Evolutionary conservation across 2,113 vertebrate species (phyloP), one percentile per base, ranked within the genome.

Genomic region (Amphiprion ocellaris): DNA sequence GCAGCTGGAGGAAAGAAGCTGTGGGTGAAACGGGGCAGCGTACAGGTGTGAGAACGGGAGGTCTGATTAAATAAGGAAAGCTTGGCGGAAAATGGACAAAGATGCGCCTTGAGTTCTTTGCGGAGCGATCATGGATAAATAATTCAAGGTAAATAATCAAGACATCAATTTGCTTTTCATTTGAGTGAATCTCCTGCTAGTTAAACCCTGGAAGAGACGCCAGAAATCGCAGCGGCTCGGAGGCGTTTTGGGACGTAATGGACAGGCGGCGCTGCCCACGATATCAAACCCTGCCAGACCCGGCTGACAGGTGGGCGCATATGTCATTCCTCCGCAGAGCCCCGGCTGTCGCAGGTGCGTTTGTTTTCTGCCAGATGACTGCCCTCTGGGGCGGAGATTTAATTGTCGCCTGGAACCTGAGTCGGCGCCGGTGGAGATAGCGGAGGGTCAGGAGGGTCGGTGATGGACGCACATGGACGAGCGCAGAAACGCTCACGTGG

Each of bases 321-420:
- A 50, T 84, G 69, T 77, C 79, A 78, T 70, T 74, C 70, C 82
- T 62, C 77, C 46, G 1, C 89, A 21, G 71, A 60, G 79, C 65
- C n/a, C 46, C 4, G 1, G n/a, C 77, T 46, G 67, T 62, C 67
- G 41, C 87, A 86, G 84, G 87, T 90, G 89, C 30, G 64, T 76
- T 88, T 84, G 89, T 81, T 84, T 84, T 44, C 69, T 74, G 63
- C 75, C 87, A 87, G 75, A 58, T 67, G 59, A 74, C 73, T 58
- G 67, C 83, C 78, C 87, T 77, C 65, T 0, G 62, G 79, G 72
- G 69, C 10, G 70, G 64, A 28, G 61, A 68, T 70, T 63, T 82
- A 86, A 87, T 79, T 79, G 89, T 79, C 41, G 56, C 68, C 72
- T 60, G 24, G 69, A 84, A 67, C 37, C 59, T 11, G 74, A 66